Evolutionary conservation across 2,797 vertebrate genomes (phyloP), one percentile per base, ranked within the genome.

Genomic region (Cynodonichthys magdalenae): DNA sequence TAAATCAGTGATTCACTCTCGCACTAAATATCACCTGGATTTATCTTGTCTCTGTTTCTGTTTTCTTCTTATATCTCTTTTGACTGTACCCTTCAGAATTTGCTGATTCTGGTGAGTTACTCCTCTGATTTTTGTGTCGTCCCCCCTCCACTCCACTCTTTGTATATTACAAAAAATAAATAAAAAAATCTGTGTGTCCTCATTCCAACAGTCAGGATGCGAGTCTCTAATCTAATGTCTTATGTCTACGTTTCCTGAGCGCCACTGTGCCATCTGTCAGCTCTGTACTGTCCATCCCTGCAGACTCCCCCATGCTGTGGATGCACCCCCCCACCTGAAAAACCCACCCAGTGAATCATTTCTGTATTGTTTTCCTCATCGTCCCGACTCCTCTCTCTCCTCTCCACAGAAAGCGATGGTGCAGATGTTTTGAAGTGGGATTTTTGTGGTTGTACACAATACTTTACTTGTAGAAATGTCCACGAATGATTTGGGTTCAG

Each of bases 101-200:
- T 87, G 94, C 93, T 89, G 94, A 94, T 87, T 94, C 93, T 87
- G 94, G 94, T 94, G 93, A 93, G 92, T 94, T 90, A 84, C 75
- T 82, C 79, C 78, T 88, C 82, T 80, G 79, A 88, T 89, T 87
- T 83, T 72, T 85, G 82, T 90, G 77, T 41, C 63, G 60, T 27
- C 24, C 50, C 10, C 24, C 31, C 29, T 36, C 14, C 8, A 17
- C 20, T 51, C 51, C 42, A 5, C 31, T 52, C 41, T n/a, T n/a
- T 51, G 45, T 55, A 55, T 51, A 29, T 42, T 24, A 36, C 27
- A 14, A 6, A 31, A 6, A 31, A 6, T 31, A 8, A 34, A 34
- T 8, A 34, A 27, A 54, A 65, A 67, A 73, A 48, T 54, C 8
- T 83, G 66, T 85, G 66, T 86, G 87, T 90, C 83, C 63, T 87